Percentiles rank a stretch among this genome's conserved stretches.
Evolutionary conservation across 2,113 vertebrate genomes (phyloP).

Genomic region (Chauna torquata): DNA sequence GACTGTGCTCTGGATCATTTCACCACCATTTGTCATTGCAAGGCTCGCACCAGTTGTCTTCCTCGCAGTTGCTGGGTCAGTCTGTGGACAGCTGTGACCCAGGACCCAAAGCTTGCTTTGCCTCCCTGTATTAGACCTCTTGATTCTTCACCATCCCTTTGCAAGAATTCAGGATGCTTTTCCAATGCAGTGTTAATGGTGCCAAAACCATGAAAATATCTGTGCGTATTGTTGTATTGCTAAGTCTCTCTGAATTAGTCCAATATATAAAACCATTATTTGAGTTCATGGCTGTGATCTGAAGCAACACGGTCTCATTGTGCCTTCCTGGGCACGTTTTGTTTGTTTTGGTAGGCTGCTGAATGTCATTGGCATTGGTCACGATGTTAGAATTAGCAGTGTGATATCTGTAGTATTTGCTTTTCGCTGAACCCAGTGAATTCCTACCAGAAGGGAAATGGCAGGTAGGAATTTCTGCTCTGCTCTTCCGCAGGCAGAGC

Average conservation of each 20-base stretch:
- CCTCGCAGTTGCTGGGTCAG: too few relatives aligned
- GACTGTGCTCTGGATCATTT: neutral
- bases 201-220: neutral
- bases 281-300: neutral
- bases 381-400: accelerated
- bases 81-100: neutral
- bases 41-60: neutral
- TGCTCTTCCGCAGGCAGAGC: neutral
- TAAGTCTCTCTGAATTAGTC: neutral
- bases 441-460: neutral
- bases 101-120: neutral
- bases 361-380: accelerated
- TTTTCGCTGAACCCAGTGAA: neutral
- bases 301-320: neutral
- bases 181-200: neutral
- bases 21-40: neutral
- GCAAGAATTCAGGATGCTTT: neutral
- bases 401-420: neutral
- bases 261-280: neutral
- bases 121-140: neutral
- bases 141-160: neutral
- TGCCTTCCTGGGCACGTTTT: neutral
- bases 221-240: neutral
- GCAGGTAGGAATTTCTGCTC: too few relatives aligned
- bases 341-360: neutral